Conservation (phyloP, 2,888 invertebrate genomes). For the Neoaliturus tenellus region DNA sequence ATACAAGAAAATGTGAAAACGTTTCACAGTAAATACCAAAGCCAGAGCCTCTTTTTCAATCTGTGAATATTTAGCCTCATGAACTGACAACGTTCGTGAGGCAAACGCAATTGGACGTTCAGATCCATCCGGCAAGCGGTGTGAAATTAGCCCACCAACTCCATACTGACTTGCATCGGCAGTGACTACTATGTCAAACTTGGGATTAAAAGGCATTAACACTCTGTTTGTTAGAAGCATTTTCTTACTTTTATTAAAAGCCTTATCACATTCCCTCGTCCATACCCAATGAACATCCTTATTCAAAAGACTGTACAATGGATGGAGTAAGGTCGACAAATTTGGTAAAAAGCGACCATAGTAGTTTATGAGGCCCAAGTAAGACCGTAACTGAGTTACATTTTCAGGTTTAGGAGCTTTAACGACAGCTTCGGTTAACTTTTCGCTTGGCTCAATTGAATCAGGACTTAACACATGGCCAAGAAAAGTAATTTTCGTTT, state of each 20-base stretch:
- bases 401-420: neutral
- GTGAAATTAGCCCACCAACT: neutral
- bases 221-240: neutral
- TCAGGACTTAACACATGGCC: neutral
- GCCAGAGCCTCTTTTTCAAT: constrained; percentile 69
- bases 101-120: neutral
- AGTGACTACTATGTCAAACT: neutral
- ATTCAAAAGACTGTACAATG: neutral
- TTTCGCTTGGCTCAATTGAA: neutral
- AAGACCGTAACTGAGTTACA: neutral
- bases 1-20: constrained; percentile 71
- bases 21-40: constrained; percentile 70
- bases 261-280: neutral
- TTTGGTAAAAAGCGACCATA: neutral
- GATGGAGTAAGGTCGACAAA: neutral
- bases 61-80: constrained; percentile 70
- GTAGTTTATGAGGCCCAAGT: neutral
- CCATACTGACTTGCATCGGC: constrained; percentile 15
- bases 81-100: constrained; percentile 65
- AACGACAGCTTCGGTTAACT: neutral
- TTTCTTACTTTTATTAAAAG: neutral
- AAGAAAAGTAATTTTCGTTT: neutral
- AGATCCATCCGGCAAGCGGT: neutral
- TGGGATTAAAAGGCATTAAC: constrained; percentile 20
- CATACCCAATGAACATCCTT: neutral